phyloP scores from a whole-genome alignment of 2,797 vertebrate species.

The Pseudopleuronectes americanus region DNA sequence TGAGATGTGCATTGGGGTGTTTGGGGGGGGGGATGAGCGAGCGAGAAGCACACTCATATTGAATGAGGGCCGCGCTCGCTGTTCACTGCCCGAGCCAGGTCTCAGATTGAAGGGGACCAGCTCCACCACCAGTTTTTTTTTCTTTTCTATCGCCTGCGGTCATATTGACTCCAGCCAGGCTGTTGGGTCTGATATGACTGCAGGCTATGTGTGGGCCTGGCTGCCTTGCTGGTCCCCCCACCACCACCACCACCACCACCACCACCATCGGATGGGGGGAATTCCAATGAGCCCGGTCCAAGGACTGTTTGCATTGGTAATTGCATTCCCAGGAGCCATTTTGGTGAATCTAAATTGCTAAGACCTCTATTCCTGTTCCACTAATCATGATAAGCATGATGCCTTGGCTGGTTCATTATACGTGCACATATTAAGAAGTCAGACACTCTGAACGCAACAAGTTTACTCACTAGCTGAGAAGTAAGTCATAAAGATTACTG shows the following conservation, averaged over 20 bases:
- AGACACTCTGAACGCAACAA: constrained; percentile 9
- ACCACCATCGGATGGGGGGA: background rate
- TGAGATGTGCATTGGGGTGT: constrained; percentile 44
- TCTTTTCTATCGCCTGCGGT: constrained; percentile 74
- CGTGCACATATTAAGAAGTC: constrained; percentile 12
- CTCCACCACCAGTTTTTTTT: constrained; percentile 51
- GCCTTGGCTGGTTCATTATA: constrained; percentile 23
- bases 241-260: too few relatives aligned
- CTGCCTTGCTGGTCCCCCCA: constrained; percentile 55
- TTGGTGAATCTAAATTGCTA: constrained; percentile 61
- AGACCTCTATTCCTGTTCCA: constrained; percentile 50
- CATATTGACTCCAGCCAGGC: constrained; percentile 84
- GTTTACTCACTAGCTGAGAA: constrained; percentile 13
- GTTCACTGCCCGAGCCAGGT: too few relatives aligned
- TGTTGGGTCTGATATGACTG: constrained; percentile 82
- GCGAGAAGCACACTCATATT: constrained; percentile 44
- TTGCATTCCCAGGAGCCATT: constrained; percentile 57
- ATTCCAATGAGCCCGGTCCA: constrained; percentile 66
- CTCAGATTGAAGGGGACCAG: constrained; percentile 48
- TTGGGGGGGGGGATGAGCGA: background rate
- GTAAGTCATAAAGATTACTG: constrained; percentile 9
- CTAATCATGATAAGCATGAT: constrained; percentile 45
- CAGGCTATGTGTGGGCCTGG: constrained; percentile 80
- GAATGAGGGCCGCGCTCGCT: constrained; percentile 42
- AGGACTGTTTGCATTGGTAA: constrained; percentile 55